Base-by-base conservation (phyloP, 1,140 invertebrate genomes). In the Micrasema longulum region DNA sequence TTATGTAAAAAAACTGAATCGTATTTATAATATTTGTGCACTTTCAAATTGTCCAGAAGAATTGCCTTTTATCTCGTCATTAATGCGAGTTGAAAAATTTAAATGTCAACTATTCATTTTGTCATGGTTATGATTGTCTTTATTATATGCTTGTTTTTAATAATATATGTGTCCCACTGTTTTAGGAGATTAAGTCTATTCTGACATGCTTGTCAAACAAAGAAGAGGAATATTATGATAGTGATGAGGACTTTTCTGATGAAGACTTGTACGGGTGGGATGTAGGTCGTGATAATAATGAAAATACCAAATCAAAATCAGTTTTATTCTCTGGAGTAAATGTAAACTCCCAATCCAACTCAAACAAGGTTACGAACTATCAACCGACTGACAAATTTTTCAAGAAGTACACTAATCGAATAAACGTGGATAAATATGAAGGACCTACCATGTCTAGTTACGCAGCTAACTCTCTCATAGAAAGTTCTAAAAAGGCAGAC, bases 341-440 rank as follows among this genome's bases (percentile, higher is more conserved):
- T 64, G 43, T 64, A 9, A 85, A 85, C 66, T 57, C 90, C 79
- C 91, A 92, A 80, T 81, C 80, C 47, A 77, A 84, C 12, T 88
- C 88, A n/a, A 89, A 86, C 31, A 92, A 91, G 83, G 72, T 91
- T 11, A 86, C 80, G n/a, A 88, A 86, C 71, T 95, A 89, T 79
- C 95, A 96, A 80, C 93, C 94, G 2, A 86, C 85, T 50, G 93
- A 95, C 47, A 95, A 96, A 77, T 76, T 95, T 0, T 89, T 94
- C 57, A 89, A 90, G 65, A 93, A 92, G 73, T 96, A 89, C 80
- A 82, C 89, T 0, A 89, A 93, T 74, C 95, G 93, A 85, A 95
- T 97, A 23, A 96, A 94, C 84, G 86, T 96, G 11, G 92, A 95
- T 70, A 91, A 91, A 80, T 95, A 95, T 79, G 91, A 92, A 80